These are phyloP conservation scores for Muschampia plurimacula DNA, from an alignment of 2,888 invertebrate species.

Conservation along the genomic window DNA sequence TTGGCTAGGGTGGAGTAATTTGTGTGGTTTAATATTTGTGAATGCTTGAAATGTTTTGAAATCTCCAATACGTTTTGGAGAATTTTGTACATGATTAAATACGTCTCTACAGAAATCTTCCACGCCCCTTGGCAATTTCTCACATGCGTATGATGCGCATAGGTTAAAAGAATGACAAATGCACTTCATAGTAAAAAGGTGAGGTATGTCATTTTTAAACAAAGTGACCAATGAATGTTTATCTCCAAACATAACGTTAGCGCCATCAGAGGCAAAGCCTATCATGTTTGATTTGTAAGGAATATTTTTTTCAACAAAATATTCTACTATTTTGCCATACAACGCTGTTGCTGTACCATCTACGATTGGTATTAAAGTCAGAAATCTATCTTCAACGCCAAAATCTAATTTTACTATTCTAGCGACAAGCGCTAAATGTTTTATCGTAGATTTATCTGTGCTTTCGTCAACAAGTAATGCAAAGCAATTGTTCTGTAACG, in stretches of 20 bases:
- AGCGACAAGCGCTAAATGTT: constrained; percentile 44
- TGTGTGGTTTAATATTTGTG: neutral
- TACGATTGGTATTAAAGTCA: constrained; percentile 47
- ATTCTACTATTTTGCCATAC: neutral
- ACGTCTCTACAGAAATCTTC: neutral
- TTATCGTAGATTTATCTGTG: constrained; percentile 42
- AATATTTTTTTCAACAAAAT: neutral
- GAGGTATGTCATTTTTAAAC: neutral
- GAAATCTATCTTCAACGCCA: constrained; percentile 46
- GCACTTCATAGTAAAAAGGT: neutral
- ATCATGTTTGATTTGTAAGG: neutral
- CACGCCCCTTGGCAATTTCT: neutral
- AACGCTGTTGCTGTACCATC: neutral
- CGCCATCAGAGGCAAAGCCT: neutral
- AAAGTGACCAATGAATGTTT: neutral
- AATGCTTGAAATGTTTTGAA: neutral
- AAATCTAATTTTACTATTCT: constrained; percentile 34
- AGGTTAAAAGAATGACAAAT: neutral
- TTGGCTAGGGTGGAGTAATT: constrained; percentile 40
- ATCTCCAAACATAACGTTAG: neutral
- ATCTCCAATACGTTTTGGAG: neutral
- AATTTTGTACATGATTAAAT: neutral
- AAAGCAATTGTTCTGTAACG: constrained; percentile 41
- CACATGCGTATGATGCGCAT: constrained; percentile 4
- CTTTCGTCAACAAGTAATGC: constrained; percentile 43